A percentile compares a stretch with the other conserved stretches of the same genome.
These are phyloP conservation scores for Ophioninae sp. DNA, from an alignment of 2,888 invertebrate species.

Conservation along the genomic window DNA sequence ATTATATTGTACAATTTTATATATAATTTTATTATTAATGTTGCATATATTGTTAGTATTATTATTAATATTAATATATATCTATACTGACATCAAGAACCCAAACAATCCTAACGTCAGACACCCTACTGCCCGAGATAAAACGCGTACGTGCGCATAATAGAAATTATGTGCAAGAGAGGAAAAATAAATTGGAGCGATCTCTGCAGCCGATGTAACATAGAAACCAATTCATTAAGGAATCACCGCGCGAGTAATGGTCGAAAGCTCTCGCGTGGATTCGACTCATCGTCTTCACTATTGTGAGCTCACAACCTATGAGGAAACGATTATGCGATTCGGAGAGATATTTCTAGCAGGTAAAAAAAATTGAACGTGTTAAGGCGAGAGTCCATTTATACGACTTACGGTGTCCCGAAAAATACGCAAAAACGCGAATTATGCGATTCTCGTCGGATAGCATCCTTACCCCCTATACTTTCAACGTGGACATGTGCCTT, in stretches of 20 bases:
- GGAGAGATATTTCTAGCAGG: background rate
- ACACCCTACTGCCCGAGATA: background rate
- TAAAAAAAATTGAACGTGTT: background rate
- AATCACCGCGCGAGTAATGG: conserved; percentile 54
- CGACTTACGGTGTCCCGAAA: no score
- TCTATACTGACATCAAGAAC: conserved; percentile 6
- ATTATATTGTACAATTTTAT: no score
- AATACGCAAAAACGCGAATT: no score
- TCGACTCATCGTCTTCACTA: background rate
- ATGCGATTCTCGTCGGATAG: no score
- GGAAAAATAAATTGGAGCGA: conserved; percentile 32
- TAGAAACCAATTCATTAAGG: conserved; percentile 64
- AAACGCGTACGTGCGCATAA: conserved; percentile 3
- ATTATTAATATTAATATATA: background rate
- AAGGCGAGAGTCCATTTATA: no score
- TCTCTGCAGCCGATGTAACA: conserved; percentile 28
- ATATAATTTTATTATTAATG: no score
- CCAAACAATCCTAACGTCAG: conserved; percentile 27
- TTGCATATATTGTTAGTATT: no score
- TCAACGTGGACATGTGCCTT: no score
- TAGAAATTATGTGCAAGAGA: conserved; percentile 14
- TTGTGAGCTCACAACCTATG: background rate
- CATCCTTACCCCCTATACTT: no score
- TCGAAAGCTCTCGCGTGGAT: conserved; percentile 1
- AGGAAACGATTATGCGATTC: background rate